These are phyloP conservation scores for Aromia moschata DNA, from an alignment of 2,888 invertebrate species.

Conservation along the genomic window DNA sequence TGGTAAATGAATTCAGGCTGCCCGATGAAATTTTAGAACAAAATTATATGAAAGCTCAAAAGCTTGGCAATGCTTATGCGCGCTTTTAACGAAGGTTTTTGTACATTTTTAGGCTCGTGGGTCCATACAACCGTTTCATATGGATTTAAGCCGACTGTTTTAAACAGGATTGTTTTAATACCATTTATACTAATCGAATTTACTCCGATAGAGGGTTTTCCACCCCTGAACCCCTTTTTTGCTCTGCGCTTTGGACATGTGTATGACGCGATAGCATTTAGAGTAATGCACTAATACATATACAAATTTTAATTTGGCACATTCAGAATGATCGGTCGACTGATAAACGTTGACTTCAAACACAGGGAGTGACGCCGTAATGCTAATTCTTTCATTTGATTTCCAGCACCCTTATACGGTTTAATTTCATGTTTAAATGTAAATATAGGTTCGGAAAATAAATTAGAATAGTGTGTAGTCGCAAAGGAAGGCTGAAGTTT, in stretches of 20 bases:
- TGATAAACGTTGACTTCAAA: constrained; percentile 59
- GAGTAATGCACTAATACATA: constrained; percentile 56
- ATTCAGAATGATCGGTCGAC: constrained; percentile 61
- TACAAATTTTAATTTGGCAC: constrained; percentile 58
- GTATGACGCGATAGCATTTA: constrained; percentile 58
- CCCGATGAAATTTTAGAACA: constrained; percentile 8
- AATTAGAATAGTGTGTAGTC: background rate
- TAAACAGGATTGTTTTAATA: constrained; percentile 70
- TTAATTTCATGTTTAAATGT: constrained; percentile 35
- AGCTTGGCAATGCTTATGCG: constrained; percentile 34
- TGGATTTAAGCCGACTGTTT: constrained; percentile 55
- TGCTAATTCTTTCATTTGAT: constrained; percentile 55
- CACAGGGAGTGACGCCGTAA: constrained; percentile 45
- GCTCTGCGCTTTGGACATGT: constrained; percentile 48
- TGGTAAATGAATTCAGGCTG: background rate
- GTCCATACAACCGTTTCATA: constrained; percentile 41
- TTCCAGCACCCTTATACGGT: constrained; percentile 30
- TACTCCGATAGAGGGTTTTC: constrained; percentile 59
- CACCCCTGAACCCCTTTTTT: constrained; percentile 38
- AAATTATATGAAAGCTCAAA: constrained; percentile 34
- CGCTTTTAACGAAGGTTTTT: constrained; percentile 44
- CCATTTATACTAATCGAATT: constrained; percentile 70
- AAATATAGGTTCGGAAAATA: constrained; percentile 29
- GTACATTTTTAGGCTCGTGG: constrained; percentile 47
- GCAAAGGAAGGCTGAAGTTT: no score